phyloP scores from a whole-genome alignment of 2,113 vertebrate species.

The Ovibos moschatus region DNA sequence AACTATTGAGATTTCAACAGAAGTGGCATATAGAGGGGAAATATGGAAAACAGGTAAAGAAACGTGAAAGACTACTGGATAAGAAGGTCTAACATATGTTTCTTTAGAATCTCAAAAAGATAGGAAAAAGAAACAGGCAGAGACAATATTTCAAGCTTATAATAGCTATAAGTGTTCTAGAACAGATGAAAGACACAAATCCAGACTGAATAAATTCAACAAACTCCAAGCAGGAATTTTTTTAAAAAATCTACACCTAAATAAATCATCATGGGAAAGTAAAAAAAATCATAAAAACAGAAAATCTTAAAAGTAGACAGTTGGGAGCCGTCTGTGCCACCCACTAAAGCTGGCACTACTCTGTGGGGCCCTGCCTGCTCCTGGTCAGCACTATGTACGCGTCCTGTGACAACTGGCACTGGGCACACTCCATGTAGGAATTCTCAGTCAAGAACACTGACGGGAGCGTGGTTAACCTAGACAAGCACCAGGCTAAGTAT shows the following conservation, averaged over 20 bases:
- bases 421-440: not conserved
- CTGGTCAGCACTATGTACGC: not conserved
- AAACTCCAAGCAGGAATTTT: not conserved
- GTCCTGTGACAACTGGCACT: not conserved
- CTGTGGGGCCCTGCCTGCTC: not conserved
- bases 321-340: not conserved
- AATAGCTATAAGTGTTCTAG: not conserved
- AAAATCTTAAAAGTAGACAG: not conserved
- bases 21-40: not conserved
- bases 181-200: conserved; percentile 8
- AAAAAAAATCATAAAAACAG: not conserved
- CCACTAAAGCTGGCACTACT: not conserved
- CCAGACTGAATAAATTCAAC: not conserved
- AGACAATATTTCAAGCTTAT: not conserved
- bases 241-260: not conserved
- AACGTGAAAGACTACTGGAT: not conserved
- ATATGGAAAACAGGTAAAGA: not conserved
- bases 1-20: not conserved
- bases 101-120: not conserved
- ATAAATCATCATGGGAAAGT: not conserved
- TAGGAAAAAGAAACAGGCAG: not conserved
- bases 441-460: not conserved
- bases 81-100: not conserved
- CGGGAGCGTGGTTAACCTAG: not conserved
- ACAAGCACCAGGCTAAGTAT: not conserved